Evolutionary conservation across 2,888 invertebrate genomes (phyloP), one percentile per base, ranked within the genome.

Genomic region (Cryptocephalus moraei): DNA sequence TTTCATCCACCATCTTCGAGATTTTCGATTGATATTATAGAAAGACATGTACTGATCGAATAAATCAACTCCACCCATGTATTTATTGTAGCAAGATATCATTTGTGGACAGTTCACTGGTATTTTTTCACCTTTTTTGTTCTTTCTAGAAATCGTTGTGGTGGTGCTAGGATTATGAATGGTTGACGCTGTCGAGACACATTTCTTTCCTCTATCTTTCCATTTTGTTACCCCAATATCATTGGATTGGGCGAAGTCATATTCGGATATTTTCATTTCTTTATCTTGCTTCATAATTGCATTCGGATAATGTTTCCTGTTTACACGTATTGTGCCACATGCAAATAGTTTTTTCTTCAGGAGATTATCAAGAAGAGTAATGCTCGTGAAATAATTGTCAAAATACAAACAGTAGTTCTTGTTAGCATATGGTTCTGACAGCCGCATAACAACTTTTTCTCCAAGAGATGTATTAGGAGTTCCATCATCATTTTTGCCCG

Each of bases 401-500:
- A 46, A 49, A 36, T 43, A 49, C 33, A 49, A 38, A 31, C 49
- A 49, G 44, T 47, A 47, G 14, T 48, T 46, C 33, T 48, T 48
- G 14, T 32, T 12, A 45, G 32, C 49, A 43, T 42, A 46, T 22
- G 41, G 39, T 46, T 49, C 40, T 4, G 49, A 43, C 8, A 49
- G 42, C 39, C 46, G 39, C 46, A 49, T 8, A 43, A 49, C 46
- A 11, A 49, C 43, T 39, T 33, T 46, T 32, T 13, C 34, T 9
- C 41, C 45, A 14, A 47, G 12, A 12, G 8, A 14, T 9, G 11
- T 31, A 40, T 33, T n/a, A 9, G n/a, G 8, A 31, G 10, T 14
- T 9, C 41, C 22, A 44, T 44, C 44, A 31, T 48, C 45, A 41
- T 41, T 14, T 45, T 45, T 45, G 32, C 48, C 45, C 12, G 39